phyloP scores from a whole-genome alignment of 2,113 vertebrate species.

The Calidris pygmaea region DNA sequence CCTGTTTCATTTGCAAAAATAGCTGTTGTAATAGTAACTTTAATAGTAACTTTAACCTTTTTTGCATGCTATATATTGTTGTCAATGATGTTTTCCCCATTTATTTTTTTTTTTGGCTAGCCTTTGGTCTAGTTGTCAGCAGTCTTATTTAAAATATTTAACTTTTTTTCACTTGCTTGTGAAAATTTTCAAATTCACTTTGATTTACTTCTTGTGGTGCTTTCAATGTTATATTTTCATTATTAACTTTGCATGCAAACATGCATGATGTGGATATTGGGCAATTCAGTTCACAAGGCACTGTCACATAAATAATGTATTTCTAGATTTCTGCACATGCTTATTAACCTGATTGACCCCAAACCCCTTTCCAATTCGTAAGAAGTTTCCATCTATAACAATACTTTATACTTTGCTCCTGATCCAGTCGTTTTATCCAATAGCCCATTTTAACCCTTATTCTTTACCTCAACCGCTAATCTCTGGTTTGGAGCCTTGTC shows the following conservation, averaged over 20 bases:
- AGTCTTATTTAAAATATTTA: not conserved
- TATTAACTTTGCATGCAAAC: not conserved
- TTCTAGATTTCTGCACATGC: slow-evolving; percentile 6
- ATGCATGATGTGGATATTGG: not conserved
- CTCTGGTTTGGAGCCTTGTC: slow-evolving; percentile 35
- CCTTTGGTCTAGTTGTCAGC: not conserved
- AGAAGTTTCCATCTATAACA: not conserved
- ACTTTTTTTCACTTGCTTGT: not conserved
- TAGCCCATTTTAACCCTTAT: slow-evolving; percentile 14
- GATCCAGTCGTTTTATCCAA: slow-evolving; percentile 18
- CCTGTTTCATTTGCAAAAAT: not conserved
- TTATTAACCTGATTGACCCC: slow-evolving; percentile 39
- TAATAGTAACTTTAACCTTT: not conserved
- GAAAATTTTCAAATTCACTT: not conserved
- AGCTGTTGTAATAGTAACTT: not conserved
- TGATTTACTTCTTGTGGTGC: not conserved
- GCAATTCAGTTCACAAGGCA: not conserved
- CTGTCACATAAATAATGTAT: not conserved
- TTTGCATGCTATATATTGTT: not conserved
- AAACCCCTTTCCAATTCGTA: slow-evolving; percentile 11
- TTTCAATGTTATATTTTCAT: not conserved
- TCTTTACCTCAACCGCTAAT: slow-evolving; percentile 1
- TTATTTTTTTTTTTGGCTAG: not conserved
- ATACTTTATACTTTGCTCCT: not conserved
- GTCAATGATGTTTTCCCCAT: not conserved